These are phyloP conservation scores for Diploscapter pachys DNA, from an alignment of 1,140 invertebrate species.

Conservation along the genomic window DNA sequence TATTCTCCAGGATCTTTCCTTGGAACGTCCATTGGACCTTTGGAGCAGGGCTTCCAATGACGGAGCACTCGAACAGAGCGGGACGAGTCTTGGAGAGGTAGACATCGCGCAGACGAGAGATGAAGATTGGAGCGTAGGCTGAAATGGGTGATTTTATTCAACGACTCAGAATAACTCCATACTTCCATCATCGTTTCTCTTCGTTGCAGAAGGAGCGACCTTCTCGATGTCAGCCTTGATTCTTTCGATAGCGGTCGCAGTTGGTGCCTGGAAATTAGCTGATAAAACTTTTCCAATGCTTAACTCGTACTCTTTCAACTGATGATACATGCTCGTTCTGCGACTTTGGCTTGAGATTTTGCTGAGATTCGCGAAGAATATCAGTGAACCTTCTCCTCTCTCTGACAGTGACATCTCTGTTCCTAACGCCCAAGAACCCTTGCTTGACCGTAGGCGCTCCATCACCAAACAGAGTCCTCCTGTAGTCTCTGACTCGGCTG, in stretches of 20 bases:
- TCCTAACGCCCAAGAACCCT: conserved; percentile 50
- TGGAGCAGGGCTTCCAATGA: conserved; percentile 83
- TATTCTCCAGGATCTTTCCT: conserved; percentile 60
- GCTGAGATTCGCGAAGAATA: too few species aligned
- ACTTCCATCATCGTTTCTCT: conserved; percentile 52
- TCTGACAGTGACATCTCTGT: conserved; percentile 54
- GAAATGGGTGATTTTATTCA: conserved; percentile 14
- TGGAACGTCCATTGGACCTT: conserved; percentile 81
- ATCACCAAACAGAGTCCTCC: conserved; percentile 54
- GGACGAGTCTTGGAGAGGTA: conserved; percentile 73
- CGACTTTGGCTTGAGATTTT: too few species aligned
- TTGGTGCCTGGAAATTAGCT: conserved; percentile 8
- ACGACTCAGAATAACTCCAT: conserved; percentile 2
- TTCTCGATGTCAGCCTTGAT: conserved; percentile 42
- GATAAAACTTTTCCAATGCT: too few species aligned
- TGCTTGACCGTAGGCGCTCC: conserved; percentile 49
- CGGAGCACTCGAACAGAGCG: conserved; percentile 76
- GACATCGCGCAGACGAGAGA: conserved; percentile 66
- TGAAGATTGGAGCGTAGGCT: conserved; percentile 62
- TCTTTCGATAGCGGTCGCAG: conserved; percentile 29
- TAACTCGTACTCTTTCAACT: too few species aligned
- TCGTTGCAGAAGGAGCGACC: conserved; percentile 51
- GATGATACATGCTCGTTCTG: too few species aligned
- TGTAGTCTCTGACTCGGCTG: conserved; percentile 55
- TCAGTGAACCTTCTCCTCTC: conserved; percentile 44